phyloP scores from a whole-genome alignment of 2,113 vertebrate species.

The Tachysurus fulvidraco region DNA sequence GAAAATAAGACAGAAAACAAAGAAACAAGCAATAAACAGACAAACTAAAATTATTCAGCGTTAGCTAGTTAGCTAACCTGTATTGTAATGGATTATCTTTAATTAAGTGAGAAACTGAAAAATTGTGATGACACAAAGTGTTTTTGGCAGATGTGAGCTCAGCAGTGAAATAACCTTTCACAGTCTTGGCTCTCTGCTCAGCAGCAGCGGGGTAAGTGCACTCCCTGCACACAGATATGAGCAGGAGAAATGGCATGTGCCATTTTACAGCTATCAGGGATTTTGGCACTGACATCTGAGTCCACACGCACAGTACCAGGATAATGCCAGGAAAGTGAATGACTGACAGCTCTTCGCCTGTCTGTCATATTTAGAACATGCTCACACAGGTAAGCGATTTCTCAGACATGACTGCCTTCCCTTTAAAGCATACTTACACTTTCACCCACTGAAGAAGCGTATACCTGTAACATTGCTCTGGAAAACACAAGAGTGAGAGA shows the following conservation, averaged over 20 bases:
- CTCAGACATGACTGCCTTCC: not conserved
- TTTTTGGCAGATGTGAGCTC: not conserved
- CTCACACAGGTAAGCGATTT: conserved; percentile 26
- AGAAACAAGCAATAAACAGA: not conserved
- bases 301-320: not conserved
- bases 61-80: not conserved
- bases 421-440: not conserved
- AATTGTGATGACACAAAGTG: not conserved
- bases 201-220: not conserved
- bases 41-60: no score
- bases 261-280: conserved; percentile 16
- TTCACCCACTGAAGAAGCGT: not conserved
- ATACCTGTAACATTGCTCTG: not conserved
- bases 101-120: not conserved
- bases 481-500: not conserved
- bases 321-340: not conserved
- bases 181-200: not conserved
- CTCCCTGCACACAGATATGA: not conserved
- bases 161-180: not conserved
- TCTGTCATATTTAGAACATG: conserved; percentile 23
- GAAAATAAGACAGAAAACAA: not conserved
- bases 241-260: not conserved
- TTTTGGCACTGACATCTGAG: conserved; percentile 24
- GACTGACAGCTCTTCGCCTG: conserved; percentile 29
- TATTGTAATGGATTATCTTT: not conserved